Base-by-base conservation (phyloP, 2,113 vertebrate species). In the Hepsetus odoe region DNA sequence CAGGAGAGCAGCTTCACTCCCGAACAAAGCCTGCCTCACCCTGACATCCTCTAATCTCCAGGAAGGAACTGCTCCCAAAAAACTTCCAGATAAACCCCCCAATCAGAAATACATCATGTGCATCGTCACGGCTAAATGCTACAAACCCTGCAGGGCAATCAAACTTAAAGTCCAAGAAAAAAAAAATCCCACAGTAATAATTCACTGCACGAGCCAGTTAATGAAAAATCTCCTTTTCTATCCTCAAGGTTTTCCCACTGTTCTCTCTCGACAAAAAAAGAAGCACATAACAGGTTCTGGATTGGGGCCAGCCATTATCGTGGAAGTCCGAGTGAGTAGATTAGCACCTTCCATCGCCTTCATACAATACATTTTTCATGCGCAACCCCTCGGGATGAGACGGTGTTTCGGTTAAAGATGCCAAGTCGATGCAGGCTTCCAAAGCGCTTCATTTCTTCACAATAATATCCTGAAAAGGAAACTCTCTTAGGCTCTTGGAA, bases 351-450 rank as follows among this genome's bases (percentile, higher is more conserved):
- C n/a, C 51, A 33, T 59, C 73, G 28, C 61, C 55, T 79, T 35
- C 22, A 40, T 65, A 40, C 64, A 38, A 81, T 81, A 64, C 67
- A 83, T 81, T 76, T 81, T 79, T 85, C 26, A 85, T 68, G 42
- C 26, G 32, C 14, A 59, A 62, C 61, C 76, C 67, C 28, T 64
- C 30, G 33, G 71, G 65, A 66, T 76, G 44, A 64, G 55, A 67
- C 13, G 62, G 22, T 70, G 62, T 40, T 53, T 61, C 33, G 26
- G 67, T 67, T 66, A 79, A 78, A 74, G 53, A 5, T 72, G 56
- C 26, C 73, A 59, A 81, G 72, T 77, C 42, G 35, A 68, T 16
- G 32, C 49, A 6, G 38, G 22, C 40, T 35, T 53, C 51, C 55
- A 77, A 44, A 46, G 32, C 20, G 64, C 46, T 46, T 51, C 18